Evolutionary conservation across 37 sponge, comb jelly and placozoan genomes (phyloP), one percentile per base, ranked within the genome.

Genomic region (Aplysina aerophoba): DNA sequence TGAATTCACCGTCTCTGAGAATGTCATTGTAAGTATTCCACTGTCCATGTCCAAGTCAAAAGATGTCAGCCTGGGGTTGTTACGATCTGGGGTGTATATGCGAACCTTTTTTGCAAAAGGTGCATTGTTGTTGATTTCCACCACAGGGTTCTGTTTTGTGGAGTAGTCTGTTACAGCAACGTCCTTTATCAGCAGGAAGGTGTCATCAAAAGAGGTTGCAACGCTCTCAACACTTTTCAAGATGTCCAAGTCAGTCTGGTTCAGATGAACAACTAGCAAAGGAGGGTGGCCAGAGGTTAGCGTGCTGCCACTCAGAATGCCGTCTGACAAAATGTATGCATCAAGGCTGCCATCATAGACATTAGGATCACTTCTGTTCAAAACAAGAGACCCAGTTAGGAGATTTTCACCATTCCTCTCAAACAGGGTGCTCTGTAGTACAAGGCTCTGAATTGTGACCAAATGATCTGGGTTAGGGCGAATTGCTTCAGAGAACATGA

Each of bases 401-500:
- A 81, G 72, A 24, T 17, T 40, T 22, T 86, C 80, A 5, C 81
- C 90, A 68, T 92, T 83, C 35, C 87, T 79, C 40, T 90, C 94
- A 71, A 88, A 89, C 14, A 74, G 41, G 14, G 62, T 90, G n/a
- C 87, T 73, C 27, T 67, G 88, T 31, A 93, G 82, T 0, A 86
- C 82, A n/a, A 93, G 87, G 31, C 53, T 80, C 35, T 66, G 79
- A 0, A 79, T 40, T 5, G 59, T 74, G 15, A 27, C 16, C 41
- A 15, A 28, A 20, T 15, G 17, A 31, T 69, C 79, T 22, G 15
- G 36, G 0, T 22, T 16, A 38, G 61, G 79, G 0, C 37, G 55
- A 30, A 94, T 80, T n/a, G 84, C 86, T 74, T 96, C 97, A 37
- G 90, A 92, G 62, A 96, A 94, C 41, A 94, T 96, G 31, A 96